Evolutionary conservation across 2,888 invertebrate genomes (phyloP).

Genomic region (Epinotia bilunana): DNA sequence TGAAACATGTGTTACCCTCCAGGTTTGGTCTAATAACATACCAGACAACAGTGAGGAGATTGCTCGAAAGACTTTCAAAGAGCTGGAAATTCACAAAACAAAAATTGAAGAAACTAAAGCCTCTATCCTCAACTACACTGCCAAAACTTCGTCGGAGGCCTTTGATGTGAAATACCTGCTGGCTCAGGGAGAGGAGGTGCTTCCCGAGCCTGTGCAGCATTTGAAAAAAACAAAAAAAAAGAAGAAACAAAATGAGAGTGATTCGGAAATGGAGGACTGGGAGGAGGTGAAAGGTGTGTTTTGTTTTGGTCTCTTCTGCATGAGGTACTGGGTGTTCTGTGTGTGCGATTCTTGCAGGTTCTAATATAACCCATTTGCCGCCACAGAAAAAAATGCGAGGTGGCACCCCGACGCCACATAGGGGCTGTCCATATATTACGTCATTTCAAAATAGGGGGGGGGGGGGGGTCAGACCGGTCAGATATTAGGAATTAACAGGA

Average conservation of each 20-base stretch:
- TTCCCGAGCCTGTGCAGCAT: conserved; percentile 51
- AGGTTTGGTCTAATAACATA: conserved; percentile 72
- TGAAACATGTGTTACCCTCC: conserved; percentile 29
- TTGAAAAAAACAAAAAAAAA: conserved; percentile 61
- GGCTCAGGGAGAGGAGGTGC: conserved; percentile 86
- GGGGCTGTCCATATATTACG: too few species aligned
- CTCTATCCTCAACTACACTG: conserved; percentile 79
- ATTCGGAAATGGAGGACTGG: conserved; percentile 89
- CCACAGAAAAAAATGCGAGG: too few species aligned
- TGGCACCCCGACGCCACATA: too few species aligned
- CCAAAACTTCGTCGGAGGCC: conserved; percentile 56
- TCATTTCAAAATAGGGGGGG: too few species aligned
- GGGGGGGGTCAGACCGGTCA: too few species aligned
- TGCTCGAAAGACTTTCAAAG: conserved; percentile 80
- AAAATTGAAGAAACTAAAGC: conserved; percentile 86
- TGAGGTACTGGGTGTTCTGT: too few species aligned
- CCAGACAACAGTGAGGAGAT: conserved; percentile 73
- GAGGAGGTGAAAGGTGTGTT: conserved; percentile 88
- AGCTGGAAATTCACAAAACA: conserved; percentile 84
- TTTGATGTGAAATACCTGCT: conserved; percentile 86
- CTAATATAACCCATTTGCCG: too few species aligned
- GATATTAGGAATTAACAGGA: too few species aligned
- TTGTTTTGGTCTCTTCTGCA: neutral
- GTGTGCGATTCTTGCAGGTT: too few species aligned
- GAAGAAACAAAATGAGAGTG: conserved; percentile 71